Percentiles rank a stretch among this genome's conserved stretches.
These are phyloP conservation scores for Cephus cinctus DNA, from an alignment of 1,140 invertebrate species.

Conservation along the genomic window DNA sequence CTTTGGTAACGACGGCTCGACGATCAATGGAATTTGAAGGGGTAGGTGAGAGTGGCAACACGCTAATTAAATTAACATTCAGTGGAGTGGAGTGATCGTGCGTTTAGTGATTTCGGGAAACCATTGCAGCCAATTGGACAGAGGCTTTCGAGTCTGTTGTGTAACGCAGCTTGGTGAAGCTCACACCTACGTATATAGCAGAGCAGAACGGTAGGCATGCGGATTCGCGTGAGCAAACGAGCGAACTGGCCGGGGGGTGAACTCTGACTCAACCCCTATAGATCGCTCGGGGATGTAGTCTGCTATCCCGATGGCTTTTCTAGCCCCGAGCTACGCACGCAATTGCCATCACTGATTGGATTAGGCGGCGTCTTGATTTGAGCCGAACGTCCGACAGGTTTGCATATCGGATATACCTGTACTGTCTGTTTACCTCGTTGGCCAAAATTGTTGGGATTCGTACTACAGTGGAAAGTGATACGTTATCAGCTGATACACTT, in stretches of 20 bases:
- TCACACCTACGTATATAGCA: no score
- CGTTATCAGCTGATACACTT: no score
- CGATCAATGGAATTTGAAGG: no score
- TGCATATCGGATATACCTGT: constrained; percentile 26
- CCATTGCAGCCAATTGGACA: neutral
- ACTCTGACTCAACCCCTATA: constrained; percentile 32
- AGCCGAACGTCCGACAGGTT: constrained; percentile 36
- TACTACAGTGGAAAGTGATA: no score
- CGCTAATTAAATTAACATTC: neutral
- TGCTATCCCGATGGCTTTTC: constrained; percentile 23
- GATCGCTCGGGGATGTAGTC: constrained; percentile 18
- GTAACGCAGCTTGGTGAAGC: neutral
- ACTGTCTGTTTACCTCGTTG: no score
- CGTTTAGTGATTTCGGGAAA: no score
- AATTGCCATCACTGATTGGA: constrained; percentile 54
- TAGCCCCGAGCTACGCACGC: constrained; percentile 48
- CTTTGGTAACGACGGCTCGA: no score
- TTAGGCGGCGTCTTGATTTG: constrained; percentile 52
- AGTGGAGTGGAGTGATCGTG: no score
- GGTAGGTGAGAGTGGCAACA: no score
- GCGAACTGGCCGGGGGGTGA: constrained; percentile 22
- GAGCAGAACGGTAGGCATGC: neutral
- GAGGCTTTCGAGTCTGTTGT: neutral
- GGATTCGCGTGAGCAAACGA: neutral
- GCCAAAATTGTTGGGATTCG: no score